Percentiles rank a stretch among this genome's conserved stretches.
Evolutionary conservation across 2,888 invertebrate species (phyloP).

Genomic region (Volucella inanis): DNA sequence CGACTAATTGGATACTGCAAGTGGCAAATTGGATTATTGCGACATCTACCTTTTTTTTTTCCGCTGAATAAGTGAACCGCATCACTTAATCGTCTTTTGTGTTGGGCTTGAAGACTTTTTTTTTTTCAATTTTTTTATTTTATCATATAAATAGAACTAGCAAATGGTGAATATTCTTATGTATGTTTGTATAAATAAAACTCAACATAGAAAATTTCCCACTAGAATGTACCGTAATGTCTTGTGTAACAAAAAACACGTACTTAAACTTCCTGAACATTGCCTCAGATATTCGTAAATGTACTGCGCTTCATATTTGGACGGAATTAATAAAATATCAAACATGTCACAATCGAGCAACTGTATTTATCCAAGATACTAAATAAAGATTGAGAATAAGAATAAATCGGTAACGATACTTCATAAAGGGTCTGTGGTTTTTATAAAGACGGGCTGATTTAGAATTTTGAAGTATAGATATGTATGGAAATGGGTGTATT

Average conservation of each 20-base stretch:
- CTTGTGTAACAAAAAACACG: conserved; percentile 34
- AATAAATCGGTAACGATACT: too few relatives aligned
- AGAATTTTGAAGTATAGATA: too few relatives aligned
- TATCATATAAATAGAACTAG: not conserved
- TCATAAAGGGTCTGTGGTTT: too few relatives aligned
- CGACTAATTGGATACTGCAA: conserved; percentile 76
- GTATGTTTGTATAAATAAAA: conserved; percentile 15
- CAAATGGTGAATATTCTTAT: not conserved
- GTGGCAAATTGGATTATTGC: conserved; percentile 76
- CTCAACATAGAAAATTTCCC: not conserved
- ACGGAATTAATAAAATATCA: conserved; percentile 1
- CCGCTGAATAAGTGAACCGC: conserved; percentile 69
- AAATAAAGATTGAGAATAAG: conserved; percentile 8
- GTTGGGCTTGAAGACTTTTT: conserved; percentile 23
- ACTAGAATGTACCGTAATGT: conserved; percentile 19
- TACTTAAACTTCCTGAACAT: conserved; percentile 52
- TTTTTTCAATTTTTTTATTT: not conserved
- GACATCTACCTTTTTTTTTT: conserved; percentile 59
- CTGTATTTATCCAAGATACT: conserved; percentile 12
- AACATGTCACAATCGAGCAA: conserved; percentile 20
- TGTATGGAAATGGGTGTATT: too few relatives aligned
- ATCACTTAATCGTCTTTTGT: conserved; percentile 66
- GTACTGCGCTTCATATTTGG: conserved; percentile 25
- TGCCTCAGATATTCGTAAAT: conserved; percentile 45
- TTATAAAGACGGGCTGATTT: too few relatives aligned